phyloP scores from a whole-genome alignment of 2,113 vertebrate species.

The Percopsis transmontana region DNA sequence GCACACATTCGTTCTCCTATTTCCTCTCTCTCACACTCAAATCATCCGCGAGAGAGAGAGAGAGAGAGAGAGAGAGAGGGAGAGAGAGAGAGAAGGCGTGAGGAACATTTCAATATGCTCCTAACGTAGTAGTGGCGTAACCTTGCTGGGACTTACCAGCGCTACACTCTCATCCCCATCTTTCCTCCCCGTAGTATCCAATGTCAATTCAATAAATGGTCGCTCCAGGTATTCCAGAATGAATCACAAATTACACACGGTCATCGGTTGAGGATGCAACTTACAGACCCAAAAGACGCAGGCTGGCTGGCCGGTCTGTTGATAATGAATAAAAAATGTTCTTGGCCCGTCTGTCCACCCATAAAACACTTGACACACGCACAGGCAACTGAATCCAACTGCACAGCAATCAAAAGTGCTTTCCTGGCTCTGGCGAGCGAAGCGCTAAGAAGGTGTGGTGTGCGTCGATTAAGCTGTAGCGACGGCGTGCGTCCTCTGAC shows the following conservation, averaged over 20 bases:
- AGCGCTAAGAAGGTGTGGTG: slow-evolving; percentile 9
- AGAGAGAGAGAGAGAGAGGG: not conserved
- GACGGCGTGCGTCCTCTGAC: slow-evolving; percentile 1
- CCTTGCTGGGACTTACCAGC: slow-evolving; percentile 53
- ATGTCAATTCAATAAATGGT: slow-evolving; percentile 41
- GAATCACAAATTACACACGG: not conserved
- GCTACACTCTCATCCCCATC: slow-evolving; percentile 68
- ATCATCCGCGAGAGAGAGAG: not conserved
- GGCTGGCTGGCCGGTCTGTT: slow-evolving; percentile 10
- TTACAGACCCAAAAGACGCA: slow-evolving; percentile 32
- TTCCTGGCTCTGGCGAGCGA: not conserved
- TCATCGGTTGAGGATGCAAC: slow-evolving; percentile 34
- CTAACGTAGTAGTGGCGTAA: slow-evolving; percentile 19
- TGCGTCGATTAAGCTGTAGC: slow-evolving; percentile 54
- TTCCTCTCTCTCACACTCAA: not conserved
- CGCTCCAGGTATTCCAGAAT: slow-evolving; percentile 40
- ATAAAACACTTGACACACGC: not conserved
- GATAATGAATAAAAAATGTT: slow-evolving; percentile 3
- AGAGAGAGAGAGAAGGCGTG: slow-evolving; percentile 36
- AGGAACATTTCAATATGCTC: slow-evolving; percentile 39
- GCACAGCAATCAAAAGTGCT: slow-evolving; percentile 2
- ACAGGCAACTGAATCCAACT: not conserved
- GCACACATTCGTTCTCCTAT: no score
- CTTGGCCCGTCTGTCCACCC: slow-evolving; percentile 3
- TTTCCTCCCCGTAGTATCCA: slow-evolving; percentile 41